Conservation (phyloP, 2,113 vertebrate genomes). For the Tinamus guttatus region DNA sequence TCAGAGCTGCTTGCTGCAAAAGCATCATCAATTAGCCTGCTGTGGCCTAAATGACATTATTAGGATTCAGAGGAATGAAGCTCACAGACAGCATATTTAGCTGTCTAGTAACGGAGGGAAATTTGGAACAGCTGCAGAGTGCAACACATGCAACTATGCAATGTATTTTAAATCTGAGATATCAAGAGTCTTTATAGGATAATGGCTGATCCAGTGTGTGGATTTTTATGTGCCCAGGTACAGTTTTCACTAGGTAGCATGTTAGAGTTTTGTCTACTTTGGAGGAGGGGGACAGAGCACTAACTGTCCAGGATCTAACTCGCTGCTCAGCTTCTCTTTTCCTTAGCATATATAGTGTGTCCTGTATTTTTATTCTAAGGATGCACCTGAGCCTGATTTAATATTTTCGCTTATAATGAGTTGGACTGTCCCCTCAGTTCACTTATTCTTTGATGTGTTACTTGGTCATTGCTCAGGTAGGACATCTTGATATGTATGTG, state of each 20-base stretch:
- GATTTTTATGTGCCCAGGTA: not conserved
- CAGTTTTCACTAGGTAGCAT: not conserved
- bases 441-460: not conserved
- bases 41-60: not conserved
- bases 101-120: not conserved
- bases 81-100: not conserved
- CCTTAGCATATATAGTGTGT: fast-evolving
- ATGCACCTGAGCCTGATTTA: not conserved
- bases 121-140: not conserved
- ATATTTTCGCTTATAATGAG: not conserved
- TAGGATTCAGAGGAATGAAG: not conserved
- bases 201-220: not conserved
- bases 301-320: not conserved
- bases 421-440: not conserved
- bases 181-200: not conserved
- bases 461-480: not conserved
- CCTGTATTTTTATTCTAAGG: not conserved
- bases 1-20: not conserved
- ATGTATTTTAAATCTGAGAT: fast-evolving
- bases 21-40: not conserved
- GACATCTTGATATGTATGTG: not conserved
- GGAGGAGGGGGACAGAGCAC: not conserved
- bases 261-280: not conserved
- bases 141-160: not conserved
- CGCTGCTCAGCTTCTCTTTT: not conserved